Base-by-base conservation (phyloP, 1,140 invertebrate genomes). In the Phthorimaea operculella region DNA sequence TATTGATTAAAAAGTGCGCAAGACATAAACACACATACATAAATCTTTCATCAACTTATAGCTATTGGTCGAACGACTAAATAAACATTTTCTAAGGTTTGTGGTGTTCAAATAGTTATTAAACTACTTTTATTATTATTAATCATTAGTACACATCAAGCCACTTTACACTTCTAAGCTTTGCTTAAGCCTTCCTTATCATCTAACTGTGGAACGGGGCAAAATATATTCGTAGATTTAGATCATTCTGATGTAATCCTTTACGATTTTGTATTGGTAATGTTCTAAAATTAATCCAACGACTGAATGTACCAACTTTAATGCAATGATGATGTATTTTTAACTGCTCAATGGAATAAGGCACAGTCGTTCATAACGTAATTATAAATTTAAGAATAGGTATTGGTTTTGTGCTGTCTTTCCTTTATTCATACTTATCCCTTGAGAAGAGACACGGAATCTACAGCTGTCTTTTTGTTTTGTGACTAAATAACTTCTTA, bases 161-260 rank as follows among this genome's bases (percentile, higher is more conserved):
- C 44, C 16, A 47, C 44, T 47, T 47, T n/a, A 8, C 44, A 47
- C 4, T 47, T 15, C 44, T 17, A 47, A 47, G 44, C 44, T 47
- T 47, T 47, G 44, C 44, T 8, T 47, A 9, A 47, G 16, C 44
- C 2, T 47, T 47, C 44, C 15, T 8, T 47, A 9, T 15, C 9
- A 47, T 47, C 12, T n/a, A 16, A 47, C 44, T 47, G 21, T 28
- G 21, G 21, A n/a, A 16, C 44, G 44, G 36, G 10, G 10, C 44
- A 47, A 9, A 47, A 16, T 45, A n/a, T 45, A 5, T n/a, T 45
- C n/a, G 42, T 14, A 6, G 5, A 45, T 45, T 45, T 11, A 45
- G 5, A 11, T 45, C 14, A 8, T 8, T 10, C 8, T 11, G 14
- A n/a, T n/a, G n/a, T n/a, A n/a, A n/a, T n/a, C n/a, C n/a, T n/a